Evolutionary conservation across 2,113 vertebrate genomes (phyloP), one percentile per base, ranked within the genome.

Genomic region (Clinocottus analis): DNA sequence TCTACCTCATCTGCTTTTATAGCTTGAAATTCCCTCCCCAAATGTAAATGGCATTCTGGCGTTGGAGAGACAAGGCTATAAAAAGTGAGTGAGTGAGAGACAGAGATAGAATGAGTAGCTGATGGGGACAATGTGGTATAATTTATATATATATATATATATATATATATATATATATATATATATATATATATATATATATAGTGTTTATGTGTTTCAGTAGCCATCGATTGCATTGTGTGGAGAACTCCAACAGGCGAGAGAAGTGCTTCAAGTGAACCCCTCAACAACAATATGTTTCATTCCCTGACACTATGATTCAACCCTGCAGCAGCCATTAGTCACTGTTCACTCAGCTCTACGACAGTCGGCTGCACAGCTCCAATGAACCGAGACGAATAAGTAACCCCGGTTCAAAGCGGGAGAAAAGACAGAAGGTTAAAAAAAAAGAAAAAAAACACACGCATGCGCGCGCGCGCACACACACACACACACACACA

Each of bases 261-360:
- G 59, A 27, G 69, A 75, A 77, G 88, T 66, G 83, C 77, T 90
- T 84, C 71, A 55, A 78, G 64, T 80, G 79, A 85, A 90, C 83
- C 80, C 81, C 87, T 92, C 89, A 80, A 84, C 83, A 85, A 60
- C 83, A 87, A 77, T 86, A 84, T 37, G 77, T 82, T 84, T 87
- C 80, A 73, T 59, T 81, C 77, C 80, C 85, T 82, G 91, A 90
- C 89, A 90, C 87, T 84, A 85, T 87, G 88, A 93, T 90, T 88
- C 75, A 79, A 61, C 75, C 82, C 74, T 82, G 82, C 88, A 89
- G 90, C 61, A 60, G 80, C 82, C 85, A 90, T 91, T 88, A 92
- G 83, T 91, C 85, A 91, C 75, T 89, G 90, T 82, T 90, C 86
- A 84, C 79, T 89, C 87, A 85, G 83, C 55, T 80, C 77, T 33